Conservation (phyloP, 2,888 invertebrate genomes). For the Stenichneumon culpator region DNA sequence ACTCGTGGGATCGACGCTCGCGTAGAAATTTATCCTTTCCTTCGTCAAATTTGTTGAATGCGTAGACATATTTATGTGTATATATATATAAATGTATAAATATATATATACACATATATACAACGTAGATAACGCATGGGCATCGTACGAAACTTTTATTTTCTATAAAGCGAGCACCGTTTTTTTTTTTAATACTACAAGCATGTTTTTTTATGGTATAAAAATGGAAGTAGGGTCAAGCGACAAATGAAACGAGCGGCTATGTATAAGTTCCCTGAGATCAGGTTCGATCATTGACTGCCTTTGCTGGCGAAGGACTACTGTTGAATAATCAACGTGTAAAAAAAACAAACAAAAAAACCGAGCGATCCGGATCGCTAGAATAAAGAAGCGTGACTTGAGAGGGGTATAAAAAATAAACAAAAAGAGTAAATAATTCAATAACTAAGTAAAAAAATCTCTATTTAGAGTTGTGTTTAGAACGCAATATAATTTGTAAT, state of each 20-base stretch:
- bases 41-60: slow-evolving; percentile 54
- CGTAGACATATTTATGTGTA: slow-evolving; percentile 7
- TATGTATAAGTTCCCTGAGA: neutral
- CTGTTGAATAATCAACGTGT: neutral
- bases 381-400: neutral
- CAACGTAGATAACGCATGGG: slow-evolving; percentile 53
- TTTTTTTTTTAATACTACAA: slow-evolving; percentile 31
- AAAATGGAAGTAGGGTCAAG: slow-evolving; percentile 28
- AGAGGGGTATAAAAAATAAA: slow-evolving; percentile 16
- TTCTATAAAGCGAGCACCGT: slow-evolving; percentile 9
- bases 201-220: slow-evolving; percentile 53
- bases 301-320: slow-evolving; percentile 70
- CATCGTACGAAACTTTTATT: slow-evolving; percentile 36
- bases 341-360: slow-evolving; percentile 6
- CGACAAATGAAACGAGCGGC: slow-evolving; percentile 63
- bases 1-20: neutral
- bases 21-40: slow-evolving; percentile 44
- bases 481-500: slow-evolving; percentile 47
- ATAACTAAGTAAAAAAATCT: slow-evolving; percentile 28
- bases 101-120: neutral
- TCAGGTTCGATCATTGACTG: slow-evolving; percentile 11
- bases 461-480: slow-evolving; percentile 28
- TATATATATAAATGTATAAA: neutral
- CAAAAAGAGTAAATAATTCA: slow-evolving; percentile 17
- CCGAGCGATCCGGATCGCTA: slow-evolving; percentile 38